Evolutionary conservation across 2,797 vertebrate genomes (phyloP).

Genomic region (Melanotaenia parkinsoni): DNA sequence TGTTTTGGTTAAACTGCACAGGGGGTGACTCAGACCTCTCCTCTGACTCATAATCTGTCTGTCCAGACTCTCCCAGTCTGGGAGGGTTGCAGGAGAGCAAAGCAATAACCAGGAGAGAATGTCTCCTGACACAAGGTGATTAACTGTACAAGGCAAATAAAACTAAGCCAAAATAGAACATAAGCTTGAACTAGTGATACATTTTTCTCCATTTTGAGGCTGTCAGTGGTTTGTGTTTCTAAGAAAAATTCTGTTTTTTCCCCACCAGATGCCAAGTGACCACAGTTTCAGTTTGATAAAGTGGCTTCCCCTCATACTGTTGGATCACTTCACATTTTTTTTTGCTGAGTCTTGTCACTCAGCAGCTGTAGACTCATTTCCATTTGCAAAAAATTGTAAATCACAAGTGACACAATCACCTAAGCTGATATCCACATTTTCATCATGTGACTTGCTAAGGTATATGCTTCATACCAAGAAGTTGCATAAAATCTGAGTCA

Average conservation of each 20-base stretch:
- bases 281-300: background rate
- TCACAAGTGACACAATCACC: too few relatives aligned
- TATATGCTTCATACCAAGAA: too few relatives aligned
- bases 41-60: constrained; percentile 44
- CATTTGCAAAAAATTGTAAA: too few relatives aligned
- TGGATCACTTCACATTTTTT: background rate
- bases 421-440: too few relatives aligned
- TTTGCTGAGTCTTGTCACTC: background rate
- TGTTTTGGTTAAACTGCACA: constrained; percentile 45
- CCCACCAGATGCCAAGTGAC: background rate
- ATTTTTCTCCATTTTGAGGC: background rate
- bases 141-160: constrained; percentile 2
- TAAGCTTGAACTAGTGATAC: background rate
- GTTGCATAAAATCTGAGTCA: too few relatives aligned
- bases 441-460: too few relatives aligned
- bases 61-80: constrained; percentile 13
- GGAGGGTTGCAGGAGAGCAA: constrained; percentile 8
- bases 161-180: background rate
- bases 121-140: constrained; percentile 3
- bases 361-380: background rate
- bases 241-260: constrained; percentile 5
- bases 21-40: constrained; percentile 64
- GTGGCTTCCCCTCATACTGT: background rate
- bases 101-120: background rate
- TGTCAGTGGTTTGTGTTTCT: background rate